Evolutionary conservation across 1,140 invertebrate genomes (phyloP).

Genomic region (Drusus annulatus): DNA sequence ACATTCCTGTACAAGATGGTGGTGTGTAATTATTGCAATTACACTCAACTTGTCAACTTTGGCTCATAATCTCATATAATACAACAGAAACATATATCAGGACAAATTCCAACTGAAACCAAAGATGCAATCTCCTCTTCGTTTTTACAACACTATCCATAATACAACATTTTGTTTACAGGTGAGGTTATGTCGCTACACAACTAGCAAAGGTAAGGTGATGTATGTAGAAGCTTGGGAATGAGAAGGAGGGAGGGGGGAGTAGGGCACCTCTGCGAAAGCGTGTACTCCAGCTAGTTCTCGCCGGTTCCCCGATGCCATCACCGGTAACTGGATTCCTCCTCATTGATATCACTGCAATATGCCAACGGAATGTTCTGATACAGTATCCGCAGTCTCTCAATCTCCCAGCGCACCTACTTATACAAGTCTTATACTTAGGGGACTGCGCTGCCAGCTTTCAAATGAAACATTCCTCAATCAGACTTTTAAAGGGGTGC

Average conservation of each 20-base stretch:
- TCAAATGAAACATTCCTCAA: no score
- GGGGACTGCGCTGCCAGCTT: no score
- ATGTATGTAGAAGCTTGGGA: conserved; percentile 46
- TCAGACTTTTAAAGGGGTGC: no score
- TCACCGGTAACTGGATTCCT: conserved; percentile 71
- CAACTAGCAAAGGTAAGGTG: not conserved
- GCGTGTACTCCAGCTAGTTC: conserved; percentile 64
- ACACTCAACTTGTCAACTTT: no score
- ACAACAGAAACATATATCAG: no score
- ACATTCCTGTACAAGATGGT: no score
- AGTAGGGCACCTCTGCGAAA: conserved; percentile 68
- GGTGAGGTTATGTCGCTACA: conserved; percentile 34
- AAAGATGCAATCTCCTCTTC: no score
- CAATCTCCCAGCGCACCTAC: not conserved
- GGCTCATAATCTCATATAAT: no score
- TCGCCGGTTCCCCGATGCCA: conserved; percentile 65
- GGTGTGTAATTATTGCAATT: no score
- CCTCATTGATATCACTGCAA: conserved; percentile 60
- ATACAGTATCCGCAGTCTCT: not conserved
- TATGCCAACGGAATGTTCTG: conserved; percentile 61
- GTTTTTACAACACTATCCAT: no score
- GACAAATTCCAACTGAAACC: no score
- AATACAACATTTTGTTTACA: not conserved
- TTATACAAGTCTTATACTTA: conserved; percentile 2
- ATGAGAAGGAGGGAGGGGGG: conserved; percentile 55